Conservation (phyloP, 2,113 vertebrate species). For the Neoarius graeffei region DNA sequence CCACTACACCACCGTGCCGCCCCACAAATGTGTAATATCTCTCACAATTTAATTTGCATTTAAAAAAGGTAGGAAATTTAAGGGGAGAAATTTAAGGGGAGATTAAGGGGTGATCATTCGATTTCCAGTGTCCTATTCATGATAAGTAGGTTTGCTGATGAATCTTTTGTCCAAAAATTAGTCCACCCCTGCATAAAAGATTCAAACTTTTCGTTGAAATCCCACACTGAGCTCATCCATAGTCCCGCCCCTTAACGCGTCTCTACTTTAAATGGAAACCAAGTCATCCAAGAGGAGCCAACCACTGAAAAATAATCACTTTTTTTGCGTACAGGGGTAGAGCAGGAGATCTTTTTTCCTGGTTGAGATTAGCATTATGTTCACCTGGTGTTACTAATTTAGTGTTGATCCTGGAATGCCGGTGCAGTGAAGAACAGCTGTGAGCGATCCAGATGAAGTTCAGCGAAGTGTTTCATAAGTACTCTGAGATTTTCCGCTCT, state of each 20-base stretch:
- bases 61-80: neutral
- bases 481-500: slow-evolving; percentile 46
- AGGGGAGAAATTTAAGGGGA: neutral
- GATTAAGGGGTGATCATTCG: neutral
- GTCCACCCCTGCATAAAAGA: neutral
- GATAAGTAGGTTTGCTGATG: neutral
- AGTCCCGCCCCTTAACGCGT: neutral
- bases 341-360: neutral
- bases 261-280: neutral
- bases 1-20: too few species aligned
- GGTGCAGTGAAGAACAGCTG: slow-evolving; percentile 62
- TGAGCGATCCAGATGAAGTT: slow-evolving; percentile 55
- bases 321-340: neutral
- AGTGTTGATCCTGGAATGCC: neutral
- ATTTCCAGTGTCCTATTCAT: neutral
- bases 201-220: neutral
- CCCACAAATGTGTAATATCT: neutral
- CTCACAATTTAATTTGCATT: neutral
- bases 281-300: too few species aligned
- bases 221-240: neutral
- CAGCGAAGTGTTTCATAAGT: slow-evolving; percentile 35
- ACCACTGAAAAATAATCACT: neutral
- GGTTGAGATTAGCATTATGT: neutral
- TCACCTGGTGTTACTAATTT: neutral
- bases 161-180: neutral